Evolutionary conservation across 2,797 vertebrate species (phyloP).

Genomic region (Tympanoctomys barrerae): DNA sequence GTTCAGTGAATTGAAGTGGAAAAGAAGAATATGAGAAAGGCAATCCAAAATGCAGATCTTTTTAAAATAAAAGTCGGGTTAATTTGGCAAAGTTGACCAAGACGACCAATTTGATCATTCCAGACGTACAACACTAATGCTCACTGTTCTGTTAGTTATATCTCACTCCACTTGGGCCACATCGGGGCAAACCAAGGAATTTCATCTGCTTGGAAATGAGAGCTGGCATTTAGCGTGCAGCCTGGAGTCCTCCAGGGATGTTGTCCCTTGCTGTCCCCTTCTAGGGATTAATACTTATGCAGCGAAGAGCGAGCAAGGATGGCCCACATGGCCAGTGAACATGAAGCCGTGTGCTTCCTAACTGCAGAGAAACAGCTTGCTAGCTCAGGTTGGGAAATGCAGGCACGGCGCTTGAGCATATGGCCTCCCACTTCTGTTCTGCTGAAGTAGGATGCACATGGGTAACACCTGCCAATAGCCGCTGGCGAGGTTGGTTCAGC

Average conservation of each 20-base stretch:
- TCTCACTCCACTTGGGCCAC: neutral
- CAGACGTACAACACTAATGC: neutral
- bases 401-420: too few relatives aligned
- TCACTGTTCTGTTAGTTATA: neutral
- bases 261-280: neutral
- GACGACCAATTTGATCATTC: neutral
- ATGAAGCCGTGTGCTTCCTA: neutral
- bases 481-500: neutral
- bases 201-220: neutral
- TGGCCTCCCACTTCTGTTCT: neutral
- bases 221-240: neutral
- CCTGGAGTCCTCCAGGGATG: too few relatives aligned
- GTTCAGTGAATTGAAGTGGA: neutral
- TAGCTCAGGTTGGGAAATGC: neutral
- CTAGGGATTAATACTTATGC: neutral
- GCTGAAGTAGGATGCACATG: neutral
- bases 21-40: neutral
- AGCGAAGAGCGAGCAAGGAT: fast-evolving
- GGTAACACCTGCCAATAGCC: neutral
- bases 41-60: neutral
- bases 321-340: fast-evolving
- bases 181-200: neutral
- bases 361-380: neutral
- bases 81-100: neutral
- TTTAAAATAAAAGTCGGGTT: neutral